These are phyloP conservation scores for Semnornis frantzii DNA, from an alignment of 2,113 vertebrate species.

Conservation along the genomic window DNA sequence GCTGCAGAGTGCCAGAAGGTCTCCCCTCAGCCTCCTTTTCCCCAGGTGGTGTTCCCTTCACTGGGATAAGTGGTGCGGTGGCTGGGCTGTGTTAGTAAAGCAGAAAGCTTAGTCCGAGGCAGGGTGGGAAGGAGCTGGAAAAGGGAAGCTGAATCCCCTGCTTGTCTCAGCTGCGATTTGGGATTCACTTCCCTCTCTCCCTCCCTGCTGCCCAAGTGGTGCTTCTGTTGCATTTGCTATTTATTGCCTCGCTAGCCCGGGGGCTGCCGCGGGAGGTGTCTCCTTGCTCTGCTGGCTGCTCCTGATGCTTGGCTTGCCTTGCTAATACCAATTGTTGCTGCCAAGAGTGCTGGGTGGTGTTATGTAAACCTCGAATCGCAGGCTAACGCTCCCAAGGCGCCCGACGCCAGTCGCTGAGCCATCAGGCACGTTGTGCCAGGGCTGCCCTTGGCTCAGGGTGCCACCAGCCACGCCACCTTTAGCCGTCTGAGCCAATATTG, in stretches of 20 bases:
- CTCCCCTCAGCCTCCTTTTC: too few relatives aligned
- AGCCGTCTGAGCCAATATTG: background rate
- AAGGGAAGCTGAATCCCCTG: background rate
- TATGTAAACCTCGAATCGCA: conserved; percentile 66
- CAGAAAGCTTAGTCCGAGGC: rapidly evolving
- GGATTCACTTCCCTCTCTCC: background rate
- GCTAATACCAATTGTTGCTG: conserved; percentile 48
- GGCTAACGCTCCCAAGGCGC: background rate
- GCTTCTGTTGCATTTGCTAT: background rate
- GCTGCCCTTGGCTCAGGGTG: background rate
- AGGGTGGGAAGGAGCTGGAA: background rate
- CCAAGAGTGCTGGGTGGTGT: conserved; percentile 24
- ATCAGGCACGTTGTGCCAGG: rapidly evolving
- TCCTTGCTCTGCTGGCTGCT: conserved; percentile 31
- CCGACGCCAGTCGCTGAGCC: background rate
- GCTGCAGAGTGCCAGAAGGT: too few relatives aligned
- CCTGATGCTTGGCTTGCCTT: conserved; percentile 27
- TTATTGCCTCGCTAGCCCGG: background rate
- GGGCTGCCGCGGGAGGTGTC: conserved; percentile 28
- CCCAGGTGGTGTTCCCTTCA: background rate
- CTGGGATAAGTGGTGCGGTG: rapidly evolving
- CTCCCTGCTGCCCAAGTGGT: background rate
- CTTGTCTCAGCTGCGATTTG: background rate
- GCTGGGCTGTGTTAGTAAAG: background rate
- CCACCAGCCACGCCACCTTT: rapidly evolving